phyloP scores from a whole-genome alignment of 2,113 vertebrate genomes.

The Coptodon bakossiorum region DNA sequence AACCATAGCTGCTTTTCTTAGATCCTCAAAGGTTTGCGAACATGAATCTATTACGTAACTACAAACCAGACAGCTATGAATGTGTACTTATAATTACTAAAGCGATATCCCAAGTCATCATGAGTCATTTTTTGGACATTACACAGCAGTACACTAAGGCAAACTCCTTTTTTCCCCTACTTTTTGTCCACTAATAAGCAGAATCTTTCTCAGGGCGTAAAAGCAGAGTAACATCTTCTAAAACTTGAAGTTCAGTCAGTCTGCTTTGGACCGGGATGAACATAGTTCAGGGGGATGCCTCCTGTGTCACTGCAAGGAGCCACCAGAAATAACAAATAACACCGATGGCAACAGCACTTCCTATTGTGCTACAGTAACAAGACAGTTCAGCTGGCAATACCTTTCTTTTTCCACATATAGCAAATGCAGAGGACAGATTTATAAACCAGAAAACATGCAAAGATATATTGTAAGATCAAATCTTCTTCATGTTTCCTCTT shows the following conservation, averaged over 20 bases:
- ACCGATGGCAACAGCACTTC: constrained; percentile 18
- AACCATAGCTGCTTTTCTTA: constrained; percentile 25
- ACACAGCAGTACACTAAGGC: neutral
- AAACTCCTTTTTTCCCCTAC: neutral
- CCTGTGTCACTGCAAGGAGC: constrained; percentile 21
- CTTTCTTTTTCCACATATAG: neutral
- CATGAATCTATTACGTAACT: neutral
- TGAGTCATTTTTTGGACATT: neutral
- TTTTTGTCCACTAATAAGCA: neutral
- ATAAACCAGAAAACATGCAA: neutral
- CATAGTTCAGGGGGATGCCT: constrained; percentile 2
- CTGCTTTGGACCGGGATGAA: constrained; percentile 12
- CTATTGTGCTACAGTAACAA: constrained; percentile 18
- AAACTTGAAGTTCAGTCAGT: constrained; percentile 6
- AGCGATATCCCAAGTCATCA: neutral
- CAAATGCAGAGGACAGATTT: neutral
- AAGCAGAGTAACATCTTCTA: neutral
- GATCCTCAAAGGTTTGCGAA: neutral
- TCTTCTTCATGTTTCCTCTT: neutral
- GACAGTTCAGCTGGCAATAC: neutral
- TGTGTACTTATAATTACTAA: neutral
- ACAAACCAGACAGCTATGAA: neutral
- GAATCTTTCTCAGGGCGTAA: neutral
- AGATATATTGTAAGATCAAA: neutral
- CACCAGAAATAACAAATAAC: constrained; percentile 51